phyloP scores from a whole-genome alignment of 1,140 invertebrate species.

The Nylanderia fulva region DNA sequence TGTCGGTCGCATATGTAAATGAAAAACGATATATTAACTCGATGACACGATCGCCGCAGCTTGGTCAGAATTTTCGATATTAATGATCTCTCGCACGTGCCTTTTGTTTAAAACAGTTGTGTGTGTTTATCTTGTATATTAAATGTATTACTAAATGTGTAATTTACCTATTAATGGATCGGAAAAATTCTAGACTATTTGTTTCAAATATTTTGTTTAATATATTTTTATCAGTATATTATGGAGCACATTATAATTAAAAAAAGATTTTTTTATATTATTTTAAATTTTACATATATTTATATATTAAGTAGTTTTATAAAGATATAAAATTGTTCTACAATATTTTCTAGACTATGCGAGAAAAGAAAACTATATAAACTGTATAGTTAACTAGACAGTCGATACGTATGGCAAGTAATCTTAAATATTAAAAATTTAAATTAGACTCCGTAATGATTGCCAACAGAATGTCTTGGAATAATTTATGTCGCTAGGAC shows the following conservation, averaged over 20 bases:
- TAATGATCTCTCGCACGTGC: not conserved
- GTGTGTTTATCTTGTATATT: not conserved
- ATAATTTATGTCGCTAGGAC: slow-evolving; percentile 36
- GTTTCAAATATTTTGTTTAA: not conserved
- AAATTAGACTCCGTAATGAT: slow-evolving; percentile 25
- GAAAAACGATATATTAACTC: slow-evolving; percentile 16
- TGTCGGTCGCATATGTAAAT: slow-evolving; percentile 19
- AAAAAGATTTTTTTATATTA: slow-evolving; percentile 1
- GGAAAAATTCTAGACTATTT: not conserved
- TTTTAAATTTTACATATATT: not conserved
- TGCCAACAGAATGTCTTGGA: slow-evolving; percentile 5
- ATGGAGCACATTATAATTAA: not conserved
- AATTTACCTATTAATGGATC: not conserved
- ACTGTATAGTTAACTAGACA: not conserved
- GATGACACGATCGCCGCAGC: not conserved
- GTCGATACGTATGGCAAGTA: slow-evolving; percentile 5
- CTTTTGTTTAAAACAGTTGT: not conserved
- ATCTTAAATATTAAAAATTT: slow-evolving; percentile 35
- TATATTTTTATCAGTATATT: not conserved
- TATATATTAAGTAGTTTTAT: not conserved
- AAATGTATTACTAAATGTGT: not conserved
- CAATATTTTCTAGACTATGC: not conserved
- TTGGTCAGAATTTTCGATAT: not conserved
- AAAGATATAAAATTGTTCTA: not conserved
- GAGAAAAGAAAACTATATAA: not conserved